Base-by-base conservation (phyloP, 2,888 invertebrate genomes). In the Pyrgus malvae region DNA sequence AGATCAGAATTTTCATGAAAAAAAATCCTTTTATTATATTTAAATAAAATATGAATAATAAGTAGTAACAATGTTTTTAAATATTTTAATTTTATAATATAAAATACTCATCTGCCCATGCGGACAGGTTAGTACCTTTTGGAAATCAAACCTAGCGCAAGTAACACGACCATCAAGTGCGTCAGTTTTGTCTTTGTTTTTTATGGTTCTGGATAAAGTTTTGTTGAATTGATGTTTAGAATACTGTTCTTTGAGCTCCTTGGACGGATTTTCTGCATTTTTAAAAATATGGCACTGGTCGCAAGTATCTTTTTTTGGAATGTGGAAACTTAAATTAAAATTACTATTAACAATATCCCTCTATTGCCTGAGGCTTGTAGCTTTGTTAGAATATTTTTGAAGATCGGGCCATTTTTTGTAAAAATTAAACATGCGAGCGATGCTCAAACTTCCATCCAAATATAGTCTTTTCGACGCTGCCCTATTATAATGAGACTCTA, bases 311-410 rank as follows among this genome's bases (percentile, higher is more conserved):
- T 27, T 27, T 27, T 27, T 27, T 1, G 27, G 27, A 1, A 3
- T 1, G 8, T 27, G 27, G n/a, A 27, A 27, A 9, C 8, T 27
- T n/a, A 27, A 8, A 27, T 27, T 27, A 8, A 27, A 27, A 27
- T 27, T 8, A 3, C 2, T 27, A 9, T 27, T 27, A 27, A 27
- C 27, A 9, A 27, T 27, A 9, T 27, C 27, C 3, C 27, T 27
- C 3, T 27, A 27, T 9, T 27, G 27, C n/a, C 27, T 3, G 8
- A 27, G 27, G 8, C 1, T 33, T 1, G 5, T 11, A 33, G 12
- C 33, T 65, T 53, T 62, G 69, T 23, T 64, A 49, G 1, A 59
- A 56, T 5, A 70, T 63, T 17, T 62, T 2, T n/a, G 2, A 1
- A 11, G 11, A n/a, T 31, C 12, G 11, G 31, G n/a, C 12, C 40